A percentile compares a stretch with the other conserved stretches of the same genome.
Evolutionary conservation across 2,797 vertebrate genomes (phyloP).

Genomic region (Arnoldichthys spilopterus): DNA sequence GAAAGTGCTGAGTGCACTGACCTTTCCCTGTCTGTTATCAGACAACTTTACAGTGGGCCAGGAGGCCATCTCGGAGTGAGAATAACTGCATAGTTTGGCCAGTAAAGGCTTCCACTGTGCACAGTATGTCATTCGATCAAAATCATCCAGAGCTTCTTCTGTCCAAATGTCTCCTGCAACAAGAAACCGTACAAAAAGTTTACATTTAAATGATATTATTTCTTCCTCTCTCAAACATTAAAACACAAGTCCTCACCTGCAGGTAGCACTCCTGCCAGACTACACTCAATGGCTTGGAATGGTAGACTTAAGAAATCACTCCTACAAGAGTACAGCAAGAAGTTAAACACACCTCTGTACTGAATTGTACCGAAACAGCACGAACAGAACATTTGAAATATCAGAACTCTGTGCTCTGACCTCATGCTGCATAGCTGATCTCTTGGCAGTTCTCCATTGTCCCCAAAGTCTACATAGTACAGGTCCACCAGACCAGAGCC

Average conservation of each 20-base stretch:
- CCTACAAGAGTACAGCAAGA: conserved; percentile 69
- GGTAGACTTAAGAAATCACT: conserved; percentile 94
- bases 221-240: background rate
- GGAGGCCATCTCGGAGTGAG: conserved; percentile 77
- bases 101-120: conserved; percentile 85
- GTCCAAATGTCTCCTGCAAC: conserved; percentile 81
- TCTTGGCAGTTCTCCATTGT: conserved; percentile 79
- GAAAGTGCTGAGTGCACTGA: conserved; percentile 48
- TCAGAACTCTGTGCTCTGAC: conserved; percentile 64
- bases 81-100: conserved; percentile 88
- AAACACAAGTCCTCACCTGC: conserved; percentile 71
- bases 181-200: background rate
- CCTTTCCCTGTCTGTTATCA: conserved; percentile 73
- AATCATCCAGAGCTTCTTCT: conserved; percentile 83
- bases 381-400: background rate
- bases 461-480: conserved; percentile 91
- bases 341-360: background rate
- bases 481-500: conserved; percentile 82
- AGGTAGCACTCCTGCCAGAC: conserved; percentile 82
- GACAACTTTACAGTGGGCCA: conserved; percentile 85
- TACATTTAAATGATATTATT: background rate
- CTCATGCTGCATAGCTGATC: conserved; percentile 81
- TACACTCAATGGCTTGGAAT: conserved; percentile 94
- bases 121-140: conserved; percentile 84
- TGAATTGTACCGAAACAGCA: too few species aligned